A percentile compares a stretch with the other conserved stretches of the same genome.
These are phyloP conservation scores for Pseudochirops corinnae DNA, from an alignment of 2,797 vertebrate genomes.

Conservation along the genomic window DNA sequence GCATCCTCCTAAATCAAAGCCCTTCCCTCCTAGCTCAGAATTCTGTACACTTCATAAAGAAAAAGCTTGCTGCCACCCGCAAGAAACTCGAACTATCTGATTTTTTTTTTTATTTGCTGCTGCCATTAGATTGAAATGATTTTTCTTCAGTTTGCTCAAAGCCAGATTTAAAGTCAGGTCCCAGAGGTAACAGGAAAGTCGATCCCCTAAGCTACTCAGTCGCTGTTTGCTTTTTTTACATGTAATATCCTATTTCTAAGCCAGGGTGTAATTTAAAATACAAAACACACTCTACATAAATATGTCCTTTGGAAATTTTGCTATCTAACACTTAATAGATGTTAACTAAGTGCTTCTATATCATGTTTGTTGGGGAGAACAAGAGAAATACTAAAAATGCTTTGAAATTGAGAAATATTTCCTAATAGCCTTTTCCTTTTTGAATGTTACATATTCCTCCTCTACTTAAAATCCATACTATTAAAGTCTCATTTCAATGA, in stretches of 20 bases:
- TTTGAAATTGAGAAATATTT: slow-evolving; percentile 65
- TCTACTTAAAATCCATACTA: slow-evolving; percentile 55
- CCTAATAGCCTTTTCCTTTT: slow-evolving; percentile 65
- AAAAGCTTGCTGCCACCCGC: slow-evolving; percentile 79
- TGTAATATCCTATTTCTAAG: slow-evolving; percentile 87
- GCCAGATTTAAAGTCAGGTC: slow-evolving; percentile 89
- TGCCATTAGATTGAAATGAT: slow-evolving; percentile 89
- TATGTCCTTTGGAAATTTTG: slow-evolving; percentile 79
- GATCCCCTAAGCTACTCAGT: slow-evolving; percentile 89
- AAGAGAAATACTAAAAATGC: slow-evolving; percentile 74
- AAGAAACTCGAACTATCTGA: slow-evolving; percentile 83
- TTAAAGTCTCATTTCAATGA: slow-evolving; percentile 53
- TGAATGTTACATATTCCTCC: slow-evolving; percentile 58
- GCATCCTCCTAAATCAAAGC: slow-evolving; percentile 63
- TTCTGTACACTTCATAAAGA: slow-evolving; percentile 74
- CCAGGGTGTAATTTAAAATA: slow-evolving; percentile 84
- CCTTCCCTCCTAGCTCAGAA: slow-evolving; percentile 59
- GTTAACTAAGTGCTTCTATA: slow-evolving; percentile 80
- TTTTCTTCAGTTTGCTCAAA: slow-evolving; percentile 89
- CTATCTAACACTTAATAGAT: slow-evolving; percentile 81
- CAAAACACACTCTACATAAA: slow-evolving; percentile 78
- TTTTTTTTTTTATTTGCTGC: slow-evolving; percentile 81
- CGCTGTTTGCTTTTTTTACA: slow-evolving; percentile 88
- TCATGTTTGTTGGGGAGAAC: slow-evolving; percentile 71
- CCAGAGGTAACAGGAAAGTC: slow-evolving; percentile 87